A percentile compares a stretch with the other conserved stretches of the same genome.
These are phyloP conservation scores for Neoarius graeffei DNA, from an alignment of 2,113 vertebrate genomes.

Conservation along the genomic window DNA sequence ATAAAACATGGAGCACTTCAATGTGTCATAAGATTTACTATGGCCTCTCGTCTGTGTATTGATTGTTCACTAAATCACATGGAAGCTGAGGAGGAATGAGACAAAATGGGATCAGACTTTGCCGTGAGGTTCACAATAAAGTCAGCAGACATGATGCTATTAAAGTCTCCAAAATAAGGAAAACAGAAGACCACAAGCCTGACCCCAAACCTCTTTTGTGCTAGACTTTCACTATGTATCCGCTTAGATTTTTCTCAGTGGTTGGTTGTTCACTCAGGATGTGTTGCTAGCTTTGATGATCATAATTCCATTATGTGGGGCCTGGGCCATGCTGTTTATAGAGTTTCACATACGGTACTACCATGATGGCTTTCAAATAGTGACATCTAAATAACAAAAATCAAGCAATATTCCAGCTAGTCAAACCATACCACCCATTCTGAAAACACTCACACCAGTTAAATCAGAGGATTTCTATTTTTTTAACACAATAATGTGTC, in stretches of 20 bases:
- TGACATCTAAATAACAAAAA: not conserved
- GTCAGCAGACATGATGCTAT: not conserved
- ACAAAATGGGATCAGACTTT: not conserved
- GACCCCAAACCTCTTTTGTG: too few relatives aligned
- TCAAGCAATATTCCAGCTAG: not conserved
- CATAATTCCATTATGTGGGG: not conserved
- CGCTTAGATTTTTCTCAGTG: not conserved
- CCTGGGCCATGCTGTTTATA: not conserved
- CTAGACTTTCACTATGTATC: not conserved
- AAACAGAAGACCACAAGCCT: not conserved
- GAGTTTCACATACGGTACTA: not conserved
- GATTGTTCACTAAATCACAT: constrained; percentile 22
- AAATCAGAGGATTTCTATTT: not conserved
- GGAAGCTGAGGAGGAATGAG: not conserved
- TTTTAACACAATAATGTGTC: not conserved
- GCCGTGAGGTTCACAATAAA: not conserved
- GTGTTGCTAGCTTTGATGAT: not conserved
- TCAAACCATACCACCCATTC: not conserved
- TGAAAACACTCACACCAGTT: not conserved
- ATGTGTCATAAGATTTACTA: constrained; percentile 18
- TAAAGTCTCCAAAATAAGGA: not conserved
- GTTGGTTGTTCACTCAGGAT: not conserved
- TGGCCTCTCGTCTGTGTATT: constrained; percentile 7
- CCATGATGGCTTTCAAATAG: not conserved
- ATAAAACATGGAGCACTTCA: not conserved